These are phyloP conservation scores for Polyodon spathula DNA, from an alignment of 2,113 vertebrate genomes.

Conservation along the genomic window DNA sequence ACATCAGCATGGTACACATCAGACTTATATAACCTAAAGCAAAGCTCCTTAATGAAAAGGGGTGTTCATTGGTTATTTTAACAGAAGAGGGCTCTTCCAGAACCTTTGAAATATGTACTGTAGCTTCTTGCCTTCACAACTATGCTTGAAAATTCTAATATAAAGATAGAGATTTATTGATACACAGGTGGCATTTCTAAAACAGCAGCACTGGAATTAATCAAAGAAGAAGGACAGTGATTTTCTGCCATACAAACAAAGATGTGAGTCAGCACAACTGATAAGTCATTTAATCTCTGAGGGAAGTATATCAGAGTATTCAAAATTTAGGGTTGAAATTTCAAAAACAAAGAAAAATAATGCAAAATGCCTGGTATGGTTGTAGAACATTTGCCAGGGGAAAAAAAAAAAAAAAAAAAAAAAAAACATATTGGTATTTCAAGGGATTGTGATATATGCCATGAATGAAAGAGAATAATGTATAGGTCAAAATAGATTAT, in stretches of 20 bases:
- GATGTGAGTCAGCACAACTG: constrained; percentile 9
- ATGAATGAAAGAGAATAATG: too few species aligned
- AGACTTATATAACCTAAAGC: constrained; percentile 3
- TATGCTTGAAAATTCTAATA: constrained; percentile 9
- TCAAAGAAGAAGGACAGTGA: constrained; percentile 9
- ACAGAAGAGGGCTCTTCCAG: background rate
- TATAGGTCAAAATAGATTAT: too few species aligned
- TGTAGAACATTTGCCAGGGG: too few species aligned
- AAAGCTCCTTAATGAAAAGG: constrained; percentile 3
- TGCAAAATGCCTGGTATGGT: too few species aligned
- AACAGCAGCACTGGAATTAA: constrained; percentile 3
- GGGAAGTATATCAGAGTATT: too few species aligned
- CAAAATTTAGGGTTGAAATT: too few species aligned
- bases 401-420: too few species aligned
- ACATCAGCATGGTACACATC: too few species aligned
- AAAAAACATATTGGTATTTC: too few species aligned
- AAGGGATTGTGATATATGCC: too few species aligned
- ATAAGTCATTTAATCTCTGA: constrained; percentile 1
- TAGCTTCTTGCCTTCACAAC: background rate
- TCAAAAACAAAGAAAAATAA: too few species aligned
- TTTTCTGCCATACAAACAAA: constrained; percentile 11
- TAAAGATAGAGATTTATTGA: constrained; percentile 3
- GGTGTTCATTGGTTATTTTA: constrained; percentile 10
- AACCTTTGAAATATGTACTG: background rate
- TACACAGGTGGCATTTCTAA: constrained; percentile 9